phyloP scores from a whole-genome alignment of 2,113 vertebrate genomes.

The Stegastes partitus region DNA sequence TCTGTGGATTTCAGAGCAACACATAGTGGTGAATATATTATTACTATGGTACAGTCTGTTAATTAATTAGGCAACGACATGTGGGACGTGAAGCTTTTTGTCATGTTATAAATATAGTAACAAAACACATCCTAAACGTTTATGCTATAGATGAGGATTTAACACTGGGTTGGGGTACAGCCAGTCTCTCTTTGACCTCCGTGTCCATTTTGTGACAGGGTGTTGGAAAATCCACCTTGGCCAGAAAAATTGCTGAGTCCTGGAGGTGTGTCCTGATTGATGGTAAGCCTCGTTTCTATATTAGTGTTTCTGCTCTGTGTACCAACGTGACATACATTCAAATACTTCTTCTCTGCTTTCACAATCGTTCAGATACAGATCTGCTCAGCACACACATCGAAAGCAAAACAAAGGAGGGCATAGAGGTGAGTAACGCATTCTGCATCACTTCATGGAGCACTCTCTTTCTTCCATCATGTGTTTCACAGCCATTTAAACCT shows the following conservation, averaged over 20 bases:
- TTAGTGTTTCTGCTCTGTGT: neutral
- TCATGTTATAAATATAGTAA: too few relatives aligned
- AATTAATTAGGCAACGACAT: neutral
- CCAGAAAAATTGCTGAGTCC: slow-evolving; percentile 85
- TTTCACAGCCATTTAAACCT: neutral
- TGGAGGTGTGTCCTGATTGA: slow-evolving; percentile 92
- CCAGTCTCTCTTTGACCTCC: neutral
- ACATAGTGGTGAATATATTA: too few relatives aligned
- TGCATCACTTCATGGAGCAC: neutral
- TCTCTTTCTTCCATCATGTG: neutral
- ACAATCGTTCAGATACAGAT: slow-evolving; percentile 86
- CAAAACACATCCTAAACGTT: too few relatives aligned
- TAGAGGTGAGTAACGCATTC: slow-evolving; percentile 81
- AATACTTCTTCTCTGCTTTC: slow-evolving; percentile 11
- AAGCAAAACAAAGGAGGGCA: slow-evolving; percentile 83
- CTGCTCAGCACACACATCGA: slow-evolving; percentile 86
- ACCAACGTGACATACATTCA: neutral
- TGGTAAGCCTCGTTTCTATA: slow-evolving; percentile 81
- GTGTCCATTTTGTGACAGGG: slow-evolving; percentile 82
- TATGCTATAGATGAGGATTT: too few relatives aligned
- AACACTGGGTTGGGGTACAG: too few relatives aligned
- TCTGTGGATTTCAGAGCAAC: too few relatives aligned
- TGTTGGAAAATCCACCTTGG: slow-evolving; percentile 92
- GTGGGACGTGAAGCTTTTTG: neutral
- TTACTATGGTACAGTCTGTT: neutral